A percentile compares a stretch with the other conserved stretches of the same genome.
Conservation (phyloP, 2,113 vertebrate species). For the Hoplias malabaricus region DNA sequence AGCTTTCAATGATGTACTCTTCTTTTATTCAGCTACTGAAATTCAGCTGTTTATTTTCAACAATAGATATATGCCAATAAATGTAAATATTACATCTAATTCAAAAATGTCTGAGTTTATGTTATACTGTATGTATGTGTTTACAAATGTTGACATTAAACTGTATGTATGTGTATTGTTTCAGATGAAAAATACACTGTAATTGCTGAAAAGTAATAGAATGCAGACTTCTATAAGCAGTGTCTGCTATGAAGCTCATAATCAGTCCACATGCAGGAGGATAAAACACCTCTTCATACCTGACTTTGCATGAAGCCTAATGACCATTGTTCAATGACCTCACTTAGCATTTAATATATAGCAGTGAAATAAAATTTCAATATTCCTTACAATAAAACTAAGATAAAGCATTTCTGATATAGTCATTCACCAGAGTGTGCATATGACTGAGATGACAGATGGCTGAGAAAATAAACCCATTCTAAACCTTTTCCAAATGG, state of each 20-base stretch:
- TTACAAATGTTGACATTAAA: too few relatives aligned
- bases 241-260: background rate
- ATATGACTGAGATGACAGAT: conserved; percentile 4
- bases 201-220: too few relatives aligned
- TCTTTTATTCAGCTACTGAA: too few relatives aligned
- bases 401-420: background rate
- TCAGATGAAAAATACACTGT: background rate
- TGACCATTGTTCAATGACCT: background rate
- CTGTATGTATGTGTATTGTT: too few relatives aligned
- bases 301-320: background rate
- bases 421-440: conserved; percentile 9
- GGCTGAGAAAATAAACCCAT: background rate
- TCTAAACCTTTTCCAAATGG: background rate
- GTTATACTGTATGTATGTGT: too few relatives aligned
- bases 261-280: background rate
- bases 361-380: too few relatives aligned
- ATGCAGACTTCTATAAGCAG: too few relatives aligned
- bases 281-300: background rate
- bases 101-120: too few relatives aligned
- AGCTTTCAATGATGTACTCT: too few relatives aligned
- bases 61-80: too few relatives aligned
- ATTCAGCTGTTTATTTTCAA: too few relatives aligned
- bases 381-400: background rate
- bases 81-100: too few relatives aligned
- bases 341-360: background rate